Evolutionary conservation across 2,113 vertebrate species (phyloP).

Genomic region (Nothobranchius furzeri): DNA sequence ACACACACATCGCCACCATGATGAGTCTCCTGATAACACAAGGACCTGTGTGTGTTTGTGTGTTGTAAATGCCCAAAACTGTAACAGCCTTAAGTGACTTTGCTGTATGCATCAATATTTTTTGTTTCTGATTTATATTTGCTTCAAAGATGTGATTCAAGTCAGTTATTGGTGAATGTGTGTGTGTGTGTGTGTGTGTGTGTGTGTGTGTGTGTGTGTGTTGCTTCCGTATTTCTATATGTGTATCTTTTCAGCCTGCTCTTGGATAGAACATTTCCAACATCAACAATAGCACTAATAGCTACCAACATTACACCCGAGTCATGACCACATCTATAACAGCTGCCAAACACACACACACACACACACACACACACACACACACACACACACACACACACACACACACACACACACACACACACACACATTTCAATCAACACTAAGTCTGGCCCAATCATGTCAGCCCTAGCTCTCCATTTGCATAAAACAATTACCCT

Average conservation of each 20-base stretch:
- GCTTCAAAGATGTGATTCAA: conserved; percentile 30
- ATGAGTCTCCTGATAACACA: conserved; percentile 70
- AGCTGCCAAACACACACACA: conserved; percentile 41
- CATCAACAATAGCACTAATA: conserved; percentile 78
- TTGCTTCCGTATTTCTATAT: conserved; percentile 45
- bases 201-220: conserved; percentile 1
- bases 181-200: not conserved
- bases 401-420: conserved; percentile 38
- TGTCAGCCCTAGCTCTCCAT: conserved; percentile 81
- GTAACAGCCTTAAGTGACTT: conserved; percentile 44
- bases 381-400: conserved; percentile 40
- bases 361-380: conserved; percentile 37
- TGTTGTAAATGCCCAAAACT: conserved; percentile 19
- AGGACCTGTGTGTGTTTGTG: conserved; percentile 20
- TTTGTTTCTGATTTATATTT: conserved; percentile 50
- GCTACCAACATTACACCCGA: conserved; percentile 61
- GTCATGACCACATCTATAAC: conserved; percentile 63
- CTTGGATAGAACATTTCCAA: conserved; percentile 71
- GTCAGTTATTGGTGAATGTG: conserved; percentile 39
- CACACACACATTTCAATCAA: conserved; percentile 65
- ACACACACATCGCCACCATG: conserved; percentile 45
- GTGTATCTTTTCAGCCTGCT: conserved; percentile 45
- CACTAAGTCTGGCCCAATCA: conserved; percentile 75
- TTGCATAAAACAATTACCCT: conserved; percentile 94
- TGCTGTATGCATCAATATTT: conserved; percentile 35